These are phyloP conservation scores for Megalopta genalis DNA, from an alignment of 1,140 invertebrate genomes.

Conservation along the genomic window DNA sequence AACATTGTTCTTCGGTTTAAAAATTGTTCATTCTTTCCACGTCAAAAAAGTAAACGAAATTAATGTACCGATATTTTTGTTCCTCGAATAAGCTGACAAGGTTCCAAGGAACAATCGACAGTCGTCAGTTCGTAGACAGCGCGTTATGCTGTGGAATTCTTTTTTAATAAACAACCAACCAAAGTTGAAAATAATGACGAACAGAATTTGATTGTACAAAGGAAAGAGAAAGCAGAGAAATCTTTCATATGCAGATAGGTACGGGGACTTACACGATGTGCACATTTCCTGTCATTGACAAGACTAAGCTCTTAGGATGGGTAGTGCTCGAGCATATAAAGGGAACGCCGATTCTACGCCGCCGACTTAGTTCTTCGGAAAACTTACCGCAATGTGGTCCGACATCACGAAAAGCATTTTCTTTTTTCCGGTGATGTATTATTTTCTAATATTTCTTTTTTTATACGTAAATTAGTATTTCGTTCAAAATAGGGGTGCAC, in stretches of 20 bases:
- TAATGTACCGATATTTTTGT: too few relatives aligned
- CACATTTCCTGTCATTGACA: constrained; percentile 58
- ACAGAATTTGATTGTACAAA: constrained; percentile 1
- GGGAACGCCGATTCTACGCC: constrained; percentile 33
- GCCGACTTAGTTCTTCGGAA: constrained; percentile 46
- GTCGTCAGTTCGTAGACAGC: too few relatives aligned
- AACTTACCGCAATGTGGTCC: constrained; percentile 38
- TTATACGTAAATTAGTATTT: background rate
- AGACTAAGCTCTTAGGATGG: constrained; percentile 60
- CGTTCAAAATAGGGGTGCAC: background rate
- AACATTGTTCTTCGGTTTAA: too few relatives aligned
- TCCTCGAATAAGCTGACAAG: too few relatives aligned
- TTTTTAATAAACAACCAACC: too few relatives aligned
- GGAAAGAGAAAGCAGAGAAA: constrained; percentile 55
- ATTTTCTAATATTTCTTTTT: background rate
- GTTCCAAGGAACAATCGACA: too few relatives aligned
- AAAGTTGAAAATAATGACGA: too few relatives aligned
- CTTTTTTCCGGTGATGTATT: constrained; percentile 46
- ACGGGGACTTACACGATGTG: constrained; percentile 33
- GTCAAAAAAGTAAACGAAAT: too few relatives aligned
- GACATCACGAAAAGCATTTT: constrained; percentile 5
- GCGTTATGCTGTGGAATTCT: too few relatives aligned
- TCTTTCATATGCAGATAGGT: constrained; percentile 45
- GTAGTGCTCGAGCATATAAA: constrained; percentile 48
- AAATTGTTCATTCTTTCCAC: too few relatives aligned